Evolutionary conservation across 2,797 vertebrate genomes (phyloP), one percentile per base, ranked within the genome.

Genomic region (Chelon labrosus): DNA sequence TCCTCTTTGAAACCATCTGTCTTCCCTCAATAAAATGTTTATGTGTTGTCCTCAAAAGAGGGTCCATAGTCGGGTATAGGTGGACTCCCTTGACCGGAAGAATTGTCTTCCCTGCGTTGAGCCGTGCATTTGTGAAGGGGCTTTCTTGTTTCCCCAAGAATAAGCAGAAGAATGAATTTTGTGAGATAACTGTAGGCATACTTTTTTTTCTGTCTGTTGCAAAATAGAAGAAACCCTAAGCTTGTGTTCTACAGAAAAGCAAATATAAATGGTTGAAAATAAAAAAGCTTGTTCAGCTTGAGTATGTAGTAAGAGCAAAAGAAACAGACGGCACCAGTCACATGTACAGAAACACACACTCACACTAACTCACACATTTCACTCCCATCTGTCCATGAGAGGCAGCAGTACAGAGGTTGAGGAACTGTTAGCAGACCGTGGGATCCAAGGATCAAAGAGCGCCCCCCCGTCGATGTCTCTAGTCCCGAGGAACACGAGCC

Each of bases 371-470:
- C 69, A 66, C 70, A 57, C 65, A 69, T 39, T 14, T 50, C 11
- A 7, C 22, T 79, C 74, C 77, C 77, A 80, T 88, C 85, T 80
- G 77, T 80, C 73, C 14, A 38, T 61, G 66, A 60, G 54, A 65
- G 31, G 70, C 86, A 79, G 67, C 65, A 11, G 7, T 50, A 63
- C 80, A 88, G 79, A 67, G 72, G 79, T 77, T 81, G 68, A 31
- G 68, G 53, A 88, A 75, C 60, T 38, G 53, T 70, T 80, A 80
- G 20, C 65, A 82, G 78, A 90, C 82, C 74, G 83, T 87, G 90
- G 88, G 91, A 90, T 89, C 80, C 70, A 47, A 76, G 77, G 86
- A 93, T 93, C 89, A 93, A 92, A 93, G 88, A 65, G 67, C 9
- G 6, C 10, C 73, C 80, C 80, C 89, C 84, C 42, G 49, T 49